These are phyloP conservation scores for Talpa occidentalis DNA, from an alignment of 2,113 vertebrate genomes.

Conservation along the genomic window DNA sequence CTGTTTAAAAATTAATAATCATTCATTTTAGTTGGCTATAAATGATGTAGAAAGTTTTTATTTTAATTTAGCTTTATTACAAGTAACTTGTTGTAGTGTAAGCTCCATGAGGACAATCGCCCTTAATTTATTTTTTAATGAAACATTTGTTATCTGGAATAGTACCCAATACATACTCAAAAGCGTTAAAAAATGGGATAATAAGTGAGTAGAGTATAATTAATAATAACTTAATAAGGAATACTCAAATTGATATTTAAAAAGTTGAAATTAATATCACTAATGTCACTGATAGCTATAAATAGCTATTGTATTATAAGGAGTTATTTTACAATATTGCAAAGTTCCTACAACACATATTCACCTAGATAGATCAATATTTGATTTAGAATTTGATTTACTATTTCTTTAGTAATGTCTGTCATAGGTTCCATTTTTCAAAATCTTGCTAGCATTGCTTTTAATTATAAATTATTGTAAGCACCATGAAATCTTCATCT, in stretches of 20 bases:
- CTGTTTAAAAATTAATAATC: neutral
- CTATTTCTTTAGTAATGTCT: neutral
- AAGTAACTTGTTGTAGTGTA: neutral
- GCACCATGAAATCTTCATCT: neutral
- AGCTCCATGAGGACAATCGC: neutral
- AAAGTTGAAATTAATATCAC: neutral
- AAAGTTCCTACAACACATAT: neutral
- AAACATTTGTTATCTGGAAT: neutral
- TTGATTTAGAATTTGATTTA: neutral
- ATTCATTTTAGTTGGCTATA: neutral
- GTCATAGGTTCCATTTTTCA: neutral
- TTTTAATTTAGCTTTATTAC: neutral
- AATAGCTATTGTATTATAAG: neutral
- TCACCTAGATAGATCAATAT: neutral
- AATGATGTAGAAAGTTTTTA: neutral
- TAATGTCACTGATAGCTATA: neutral
- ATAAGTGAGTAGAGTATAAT: neutral
- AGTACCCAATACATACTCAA: neutral
- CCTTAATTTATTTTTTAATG: neutral
- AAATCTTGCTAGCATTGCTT: neutral
- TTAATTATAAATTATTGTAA: neutral
- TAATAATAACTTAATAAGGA: neutral
- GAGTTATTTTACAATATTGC: neutral
- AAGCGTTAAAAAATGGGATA: neutral
- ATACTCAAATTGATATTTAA: neutral